These are phyloP conservation scores for Mythimna loreyi DNA, from an alignment of 2,888 invertebrate species.

Conservation along the genomic window DNA sequence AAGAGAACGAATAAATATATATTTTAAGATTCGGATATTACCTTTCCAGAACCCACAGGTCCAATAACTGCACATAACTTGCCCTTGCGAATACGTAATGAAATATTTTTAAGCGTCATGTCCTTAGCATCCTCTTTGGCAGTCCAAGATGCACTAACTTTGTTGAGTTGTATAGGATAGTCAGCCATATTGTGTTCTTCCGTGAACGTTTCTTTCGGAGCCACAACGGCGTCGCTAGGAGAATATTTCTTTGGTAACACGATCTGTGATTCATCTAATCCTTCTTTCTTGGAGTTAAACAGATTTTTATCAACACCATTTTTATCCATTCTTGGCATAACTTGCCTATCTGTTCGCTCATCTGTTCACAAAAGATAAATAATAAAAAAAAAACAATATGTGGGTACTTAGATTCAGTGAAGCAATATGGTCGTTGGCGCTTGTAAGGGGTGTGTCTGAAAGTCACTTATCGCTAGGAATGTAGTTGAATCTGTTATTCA, in stretches of 20 bases:
- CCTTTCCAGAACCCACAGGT: conserved; percentile 96
- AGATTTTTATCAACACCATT: conserved; percentile 64
- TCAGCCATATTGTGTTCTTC: conserved; percentile 61
- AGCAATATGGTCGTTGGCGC: conserved; percentile 5
- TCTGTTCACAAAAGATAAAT: conserved; percentile 66
- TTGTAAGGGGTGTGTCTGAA: neutral
- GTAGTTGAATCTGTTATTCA: conserved; percentile 25
- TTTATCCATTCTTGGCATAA: conserved; percentile 57
- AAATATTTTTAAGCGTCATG: conserved; percentile 90
- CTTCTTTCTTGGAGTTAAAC: conserved; percentile 68
- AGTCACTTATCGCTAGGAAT: conserved; percentile 1
- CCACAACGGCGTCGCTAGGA: conserved; percentile 57
- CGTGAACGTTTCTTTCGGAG: conserved; percentile 15
- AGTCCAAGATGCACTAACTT: conserved; percentile 83
- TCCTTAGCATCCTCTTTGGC: conserved; percentile 74
- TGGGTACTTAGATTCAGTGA: neutral
- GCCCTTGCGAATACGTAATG: conserved; percentile 90
- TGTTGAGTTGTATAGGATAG: conserved; percentile 76
- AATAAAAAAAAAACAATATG: neutral
- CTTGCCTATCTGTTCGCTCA: conserved; percentile 78
- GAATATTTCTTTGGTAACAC: conserved; percentile 72
- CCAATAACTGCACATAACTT: conserved; percentile 95
- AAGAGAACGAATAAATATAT: neutral
- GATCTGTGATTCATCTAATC: conserved; percentile 51
- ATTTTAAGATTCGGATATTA: conserved; percentile 53